A percentile compares a stretch with the other conserved stretches of the same genome.
These are phyloP conservation scores for Nyctereutes procyonoides DNA, from an alignment of 2,113 vertebrate genomes.

Conservation along the genomic window DNA sequence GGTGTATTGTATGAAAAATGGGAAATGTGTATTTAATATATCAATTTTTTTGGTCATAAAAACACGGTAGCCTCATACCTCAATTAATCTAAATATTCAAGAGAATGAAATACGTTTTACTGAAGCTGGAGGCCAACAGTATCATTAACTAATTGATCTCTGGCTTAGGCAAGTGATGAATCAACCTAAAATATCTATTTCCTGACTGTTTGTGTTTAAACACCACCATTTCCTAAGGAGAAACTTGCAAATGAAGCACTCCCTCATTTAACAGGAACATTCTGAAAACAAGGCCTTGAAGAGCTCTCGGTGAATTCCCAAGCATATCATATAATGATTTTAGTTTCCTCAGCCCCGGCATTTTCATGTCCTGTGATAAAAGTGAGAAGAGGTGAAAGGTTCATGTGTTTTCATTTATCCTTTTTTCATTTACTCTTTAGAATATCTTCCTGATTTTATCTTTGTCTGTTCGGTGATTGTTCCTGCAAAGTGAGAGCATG, in stretches of 20 bases:
- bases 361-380: slow-evolving; percentile 41
- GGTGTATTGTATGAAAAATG: slow-evolving; percentile 64
- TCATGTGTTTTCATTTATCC: slow-evolving; percentile 36
- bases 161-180: slow-evolving; percentile 84
- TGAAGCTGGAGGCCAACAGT: slow-evolving; percentile 81
- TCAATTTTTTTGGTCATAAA: slow-evolving; percentile 78
- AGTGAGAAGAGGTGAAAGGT: slow-evolving; percentile 21
- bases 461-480: background rate
- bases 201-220: slow-evolving; percentile 68
- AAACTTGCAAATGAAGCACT: slow-evolving; percentile 83
- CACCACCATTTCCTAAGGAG: slow-evolving; percentile 74
- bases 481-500: slow-evolving; percentile 5
- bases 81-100: slow-evolving; percentile 87
- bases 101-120: slow-evolving; percentile 85
- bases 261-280: slow-evolving; percentile 75
- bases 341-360: background rate
- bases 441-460: slow-evolving; percentile 18
- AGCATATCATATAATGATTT: slow-evolving; percentile 17
- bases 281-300: slow-evolving; percentile 67
- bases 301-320: background rate
- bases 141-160: slow-evolving; percentile 87
- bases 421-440: slow-evolving; percentile 40
- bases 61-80: slow-evolving; percentile 75
- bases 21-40: slow-evolving; percentile 76
- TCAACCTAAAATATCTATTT: slow-evolving; percentile 85